These are phyloP conservation scores for Cerceris rybyensis DNA, from an alignment of 2,888 invertebrate species.

Conservation along the genomic window DNA sequence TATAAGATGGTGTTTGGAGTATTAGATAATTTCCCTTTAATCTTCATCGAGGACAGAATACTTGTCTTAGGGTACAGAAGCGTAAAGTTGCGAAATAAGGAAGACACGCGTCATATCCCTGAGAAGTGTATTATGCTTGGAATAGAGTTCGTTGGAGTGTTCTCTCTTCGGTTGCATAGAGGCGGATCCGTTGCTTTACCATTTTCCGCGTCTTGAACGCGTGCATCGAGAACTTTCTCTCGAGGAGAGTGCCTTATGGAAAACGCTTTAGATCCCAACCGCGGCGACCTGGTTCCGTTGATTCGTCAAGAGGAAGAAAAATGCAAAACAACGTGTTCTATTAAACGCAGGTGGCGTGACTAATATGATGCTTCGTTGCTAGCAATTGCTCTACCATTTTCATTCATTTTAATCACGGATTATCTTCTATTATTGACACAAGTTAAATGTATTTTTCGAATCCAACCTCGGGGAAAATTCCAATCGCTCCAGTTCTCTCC, in stretches of 20 bases:
- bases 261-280: constrained; percentile 12
- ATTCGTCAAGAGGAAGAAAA: not conserved
- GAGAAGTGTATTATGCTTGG: constrained; percentile 51
- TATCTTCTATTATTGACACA: too few relatives aligned
- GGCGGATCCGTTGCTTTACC: constrained; percentile 23
- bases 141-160: constrained; percentile 50
- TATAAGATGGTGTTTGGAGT: too few relatives aligned
- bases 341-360: not conserved
- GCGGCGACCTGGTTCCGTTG: not conserved
- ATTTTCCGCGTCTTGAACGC: constrained; percentile 52
- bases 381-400: not conserved
- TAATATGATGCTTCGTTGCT: not conserved
- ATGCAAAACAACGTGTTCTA: not conserved
- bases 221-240: constrained; percentile 34
- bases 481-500: too few relatives aligned
- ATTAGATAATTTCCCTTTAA: constrained; percentile 4
- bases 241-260: constrained; percentile 25
- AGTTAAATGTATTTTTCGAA: too few relatives aligned
- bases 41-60: not conserved
- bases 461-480: too few relatives aligned
- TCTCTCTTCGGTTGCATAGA: constrained; percentile 42
- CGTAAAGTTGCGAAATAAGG: constrained; percentile 33
- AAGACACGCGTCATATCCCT: constrained; percentile 31
- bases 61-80: constrained; percentile 32
- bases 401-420: not conserved